Base-by-base conservation (phyloP, 2,888 invertebrate species). In the Parnassius orleans region DNA sequence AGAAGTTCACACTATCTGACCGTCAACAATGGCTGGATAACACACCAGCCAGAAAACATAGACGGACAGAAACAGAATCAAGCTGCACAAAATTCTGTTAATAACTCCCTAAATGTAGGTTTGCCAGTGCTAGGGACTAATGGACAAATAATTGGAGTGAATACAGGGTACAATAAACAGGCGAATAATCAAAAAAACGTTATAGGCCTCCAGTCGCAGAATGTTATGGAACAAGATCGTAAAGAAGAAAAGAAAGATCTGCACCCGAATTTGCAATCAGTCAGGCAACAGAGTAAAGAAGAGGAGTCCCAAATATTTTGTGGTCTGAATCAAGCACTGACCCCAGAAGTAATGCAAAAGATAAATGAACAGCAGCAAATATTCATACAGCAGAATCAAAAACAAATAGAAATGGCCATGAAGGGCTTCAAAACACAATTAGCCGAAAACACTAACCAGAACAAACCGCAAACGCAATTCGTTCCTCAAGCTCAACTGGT, bases 111-210 rank as follows among this genome's bases (percentile, higher is more conserved):
- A 2, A 83, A 82, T 61, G 78, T 83, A 3, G 88, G 89, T 42
- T 69, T 87, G 66, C 89, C 90, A 3, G 86, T 93, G 47, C 77
- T 93, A 63, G 93, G 93, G 10, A 92, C 93, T 0, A 93, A 93
- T 68, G 93, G 93, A 52, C 93, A 93, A 79, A 87, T 94, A 56
- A 93, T 94, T 61, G 93, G 93, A 47, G 88, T 93, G 10, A 93
- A 93, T 72, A 92, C 92, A 43, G 82, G 84, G 12, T 84, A 77
- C 66, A 79, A 76, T 66, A 86, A 86, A 71, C 81, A 86, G 62
- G 59, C 71, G n/a, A 57, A 69, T 2, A 81, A 78, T 68, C 77
- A 76, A 57, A 88, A 87, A 73, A 81, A 80, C 66, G 60, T 73
- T 10, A 68, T 79, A 42, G 73, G 72, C 33, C 64, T 73, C 7